Conservation (phyloP, 2,113 vertebrate genomes). For the Nothoprocta pentlandii region DNA sequence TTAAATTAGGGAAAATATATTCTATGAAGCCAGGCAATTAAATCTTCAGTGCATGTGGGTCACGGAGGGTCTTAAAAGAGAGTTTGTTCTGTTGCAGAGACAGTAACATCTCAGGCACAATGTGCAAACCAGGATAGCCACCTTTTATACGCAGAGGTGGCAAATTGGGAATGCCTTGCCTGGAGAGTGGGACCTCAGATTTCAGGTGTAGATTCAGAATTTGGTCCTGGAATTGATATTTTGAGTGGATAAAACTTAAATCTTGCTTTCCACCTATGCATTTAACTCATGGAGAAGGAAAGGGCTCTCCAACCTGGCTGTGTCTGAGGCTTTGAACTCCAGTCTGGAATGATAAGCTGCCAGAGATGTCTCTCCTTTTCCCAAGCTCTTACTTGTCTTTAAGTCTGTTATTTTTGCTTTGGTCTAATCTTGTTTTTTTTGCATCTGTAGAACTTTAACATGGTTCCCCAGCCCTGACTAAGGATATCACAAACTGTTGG, state of each 20-base stretch:
- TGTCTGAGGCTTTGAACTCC: not conserved
- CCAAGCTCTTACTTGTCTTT: not conserved
- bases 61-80: not conserved
- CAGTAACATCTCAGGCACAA: not conserved
- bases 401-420: slow-evolving; percentile 3
- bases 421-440: not conserved
- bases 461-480: not conserved
- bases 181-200: not conserved
- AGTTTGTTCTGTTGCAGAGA: not conserved
- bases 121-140: not conserved
- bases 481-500: not conserved
- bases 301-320: not conserved
- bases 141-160: not conserved
- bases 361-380: not conserved
- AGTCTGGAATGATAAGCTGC: not conserved
- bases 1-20: not conserved
- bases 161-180: not conserved
- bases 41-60: not conserved
- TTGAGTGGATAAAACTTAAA: not conserved
- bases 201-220: not conserved
- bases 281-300: not conserved
- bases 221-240: not conserved
- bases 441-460: not conserved
- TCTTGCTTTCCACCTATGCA: not conserved
- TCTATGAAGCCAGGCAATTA: not conserved